Conservation (phyloP, 2,113 vertebrate species). For the Eleginops maclovinus region DNA sequence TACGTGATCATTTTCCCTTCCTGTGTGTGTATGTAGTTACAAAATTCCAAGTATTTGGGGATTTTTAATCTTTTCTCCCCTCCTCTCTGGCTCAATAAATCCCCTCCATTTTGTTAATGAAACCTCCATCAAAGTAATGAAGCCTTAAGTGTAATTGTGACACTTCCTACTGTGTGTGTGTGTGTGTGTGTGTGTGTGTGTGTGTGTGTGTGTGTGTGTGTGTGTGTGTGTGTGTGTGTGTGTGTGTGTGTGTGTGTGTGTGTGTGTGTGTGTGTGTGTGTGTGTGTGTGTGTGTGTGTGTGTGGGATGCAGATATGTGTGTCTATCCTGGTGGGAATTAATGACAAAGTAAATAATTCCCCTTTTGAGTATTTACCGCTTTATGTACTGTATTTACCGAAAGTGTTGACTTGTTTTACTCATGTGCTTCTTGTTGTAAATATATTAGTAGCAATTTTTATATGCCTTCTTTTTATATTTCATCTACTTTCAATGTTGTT, state of each 20-base stretch:
- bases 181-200: conserved; percentile 8
- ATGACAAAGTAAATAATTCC: background rate
- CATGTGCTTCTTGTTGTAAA: too few species aligned
- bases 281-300: background rate
- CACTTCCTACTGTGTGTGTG: background rate
- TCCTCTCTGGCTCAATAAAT: conserved; percentile 51
- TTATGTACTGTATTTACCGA: background rate
- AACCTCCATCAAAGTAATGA: conserved; percentile 70
- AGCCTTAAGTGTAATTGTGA: conserved; percentile 33
- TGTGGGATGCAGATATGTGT: background rate
- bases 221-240: background rate
- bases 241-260: conserved; percentile 4
- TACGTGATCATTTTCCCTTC: conserved; percentile 12
- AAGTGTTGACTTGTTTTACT: background rate
- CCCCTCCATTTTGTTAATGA: conserved; percentile 71
- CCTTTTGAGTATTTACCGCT: background rate
- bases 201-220: background rate
- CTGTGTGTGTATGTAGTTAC: conserved; percentile 2
- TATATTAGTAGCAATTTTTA: background rate
- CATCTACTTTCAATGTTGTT: too few species aligned
- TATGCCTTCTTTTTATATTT: background rate
- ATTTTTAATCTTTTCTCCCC: conserved; percentile 62
- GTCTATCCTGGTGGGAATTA: background rate
- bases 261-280: conserved; percentile 14
- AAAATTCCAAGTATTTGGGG: conserved; percentile 54